Evolutionary conservation across 2,888 invertebrate genomes (phyloP).

Genomic region (Melanostoma mellinum): DNA sequence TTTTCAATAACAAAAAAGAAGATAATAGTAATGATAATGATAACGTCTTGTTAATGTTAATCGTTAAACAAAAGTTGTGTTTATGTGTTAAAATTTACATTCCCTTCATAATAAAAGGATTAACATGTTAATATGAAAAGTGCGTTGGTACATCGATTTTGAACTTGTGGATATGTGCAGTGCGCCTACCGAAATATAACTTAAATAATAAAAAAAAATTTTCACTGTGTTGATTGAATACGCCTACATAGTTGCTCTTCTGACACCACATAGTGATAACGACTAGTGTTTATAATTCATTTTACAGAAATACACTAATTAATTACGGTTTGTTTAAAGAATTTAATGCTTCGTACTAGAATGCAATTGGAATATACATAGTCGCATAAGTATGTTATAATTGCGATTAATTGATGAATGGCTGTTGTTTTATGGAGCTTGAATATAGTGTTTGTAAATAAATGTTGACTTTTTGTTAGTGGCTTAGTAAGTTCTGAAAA

Average conservation of each 20-base stretch:
- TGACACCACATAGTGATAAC: conserved; percentile 54
- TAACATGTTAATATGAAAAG: conserved; percentile 42
- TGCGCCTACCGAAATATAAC: conserved; percentile 33
- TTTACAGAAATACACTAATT: conserved; percentile 83
- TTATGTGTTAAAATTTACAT: conserved; percentile 47
- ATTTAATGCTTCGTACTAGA: conserved; percentile 59
- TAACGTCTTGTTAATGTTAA: conserved; percentile 1
- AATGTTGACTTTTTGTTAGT: not conserved
- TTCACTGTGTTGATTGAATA: conserved; percentile 50
- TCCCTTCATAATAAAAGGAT: conserved; percentile 37
- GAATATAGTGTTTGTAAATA: not conserved
- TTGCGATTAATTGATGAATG: conserved; percentile 45
- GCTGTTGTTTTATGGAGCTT: conserved; percentile 10
- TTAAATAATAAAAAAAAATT: conserved; percentile 29
- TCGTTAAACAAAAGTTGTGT: conserved; percentile 28
- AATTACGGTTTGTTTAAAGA: conserved; percentile 82
- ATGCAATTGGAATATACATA: conserved; percentile 50
- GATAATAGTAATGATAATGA: not conserved
- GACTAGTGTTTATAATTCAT: conserved; percentile 77
- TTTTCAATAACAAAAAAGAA: not conserved
- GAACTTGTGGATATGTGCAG: conserved; percentile 26
- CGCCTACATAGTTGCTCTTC: not conserved
- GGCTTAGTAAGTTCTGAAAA: not conserved
- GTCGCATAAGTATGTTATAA: conserved; percentile 50
- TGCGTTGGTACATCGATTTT: conserved; percentile 26